phyloP scores from a whole-genome alignment of 2,888 invertebrate genomes.

The Camponotus fellah region DNA sequence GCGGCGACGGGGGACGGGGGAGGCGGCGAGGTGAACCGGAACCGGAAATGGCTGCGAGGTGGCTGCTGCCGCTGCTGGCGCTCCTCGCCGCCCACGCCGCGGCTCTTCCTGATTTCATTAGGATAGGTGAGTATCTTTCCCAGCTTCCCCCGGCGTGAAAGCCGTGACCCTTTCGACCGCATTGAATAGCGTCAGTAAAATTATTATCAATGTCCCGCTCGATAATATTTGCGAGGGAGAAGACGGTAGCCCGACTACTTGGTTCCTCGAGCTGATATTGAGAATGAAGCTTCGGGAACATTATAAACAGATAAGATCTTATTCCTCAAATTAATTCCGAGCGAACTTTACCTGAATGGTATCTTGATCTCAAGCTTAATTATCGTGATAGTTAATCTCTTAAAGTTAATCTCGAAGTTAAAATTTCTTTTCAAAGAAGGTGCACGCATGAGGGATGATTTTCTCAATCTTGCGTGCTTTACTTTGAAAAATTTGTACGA shows the following conservation, averaged over 20 bases:
- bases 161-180: constrained; percentile 44
- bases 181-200: constrained; percentile 48
- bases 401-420: background rate
- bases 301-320: constrained; percentile 46
- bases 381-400: background rate
- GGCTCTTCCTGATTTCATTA: constrained; percentile 87
- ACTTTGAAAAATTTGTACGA: background rate
- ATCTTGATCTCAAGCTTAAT: background rate
- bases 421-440: background rate
- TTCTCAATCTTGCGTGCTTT: background rate
- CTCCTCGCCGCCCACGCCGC: constrained; percentile 79
- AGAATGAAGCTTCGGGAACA: constrained; percentile 12
- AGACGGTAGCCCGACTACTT: constrained; percentile 13
- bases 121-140: constrained; percentile 86
- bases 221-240: constrained; percentile 40
- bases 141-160: constrained; percentile 61
- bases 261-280: background rate
- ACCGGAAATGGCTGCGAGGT: constrained; percentile 83
- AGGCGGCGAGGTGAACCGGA: constrained; percentile 77
- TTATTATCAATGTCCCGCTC: constrained; percentile 50
- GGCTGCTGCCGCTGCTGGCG: constrained; percentile 82
- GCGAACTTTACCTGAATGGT: background rate
- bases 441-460: background rate
- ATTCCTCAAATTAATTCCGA: constrained; percentile 20
- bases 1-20: constrained; percentile 57